Conservation (phyloP, 1,140 invertebrate species). For the Lineus longissimus region DNA sequence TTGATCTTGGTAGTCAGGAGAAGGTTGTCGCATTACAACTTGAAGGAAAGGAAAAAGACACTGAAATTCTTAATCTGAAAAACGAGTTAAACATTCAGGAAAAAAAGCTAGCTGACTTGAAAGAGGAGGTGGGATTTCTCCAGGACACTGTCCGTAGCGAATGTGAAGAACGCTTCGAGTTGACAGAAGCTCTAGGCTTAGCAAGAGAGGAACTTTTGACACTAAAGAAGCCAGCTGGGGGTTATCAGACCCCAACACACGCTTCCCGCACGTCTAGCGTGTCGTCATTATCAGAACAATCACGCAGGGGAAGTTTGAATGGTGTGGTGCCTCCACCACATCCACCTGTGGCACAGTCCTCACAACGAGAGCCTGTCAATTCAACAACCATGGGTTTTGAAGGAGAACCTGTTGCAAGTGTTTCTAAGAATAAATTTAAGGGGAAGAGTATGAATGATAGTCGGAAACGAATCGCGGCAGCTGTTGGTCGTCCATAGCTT, state of each 20-base stretch:
- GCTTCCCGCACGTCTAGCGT: background rate
- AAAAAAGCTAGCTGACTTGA: conserved; percentile 13
- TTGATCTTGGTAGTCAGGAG: conserved; percentile 25
- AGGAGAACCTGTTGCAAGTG: no score
- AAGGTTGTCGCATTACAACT: conserved; percentile 27
- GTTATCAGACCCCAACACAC: background rate
- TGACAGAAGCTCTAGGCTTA: conserved; percentile 46
- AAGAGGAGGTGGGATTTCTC: conserved; percentile 28
- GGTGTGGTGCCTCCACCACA: no score
- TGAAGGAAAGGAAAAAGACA: conserved; percentile 19
- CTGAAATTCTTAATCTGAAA: background rate
- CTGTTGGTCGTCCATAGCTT: no score
- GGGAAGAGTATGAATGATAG: no score
- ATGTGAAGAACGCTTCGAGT: conserved; percentile 50
- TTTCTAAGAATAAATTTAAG: no score
- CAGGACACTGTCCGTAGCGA: conserved; percentile 48
- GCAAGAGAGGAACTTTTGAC: conserved; percentile 41
- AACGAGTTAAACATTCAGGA: conserved; percentile 13
- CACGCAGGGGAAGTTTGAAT: no score
- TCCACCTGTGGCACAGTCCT: no score
- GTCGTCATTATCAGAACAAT: no score
- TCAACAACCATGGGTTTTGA: no score
- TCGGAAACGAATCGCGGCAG: no score
- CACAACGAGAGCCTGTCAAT: no score
- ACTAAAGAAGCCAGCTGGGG: conserved; percentile 43